These are phyloP conservation scores for Leptocoma aspasia DNA, from an alignment of 2,113 vertebrate genomes.

Conservation along the genomic window DNA sequence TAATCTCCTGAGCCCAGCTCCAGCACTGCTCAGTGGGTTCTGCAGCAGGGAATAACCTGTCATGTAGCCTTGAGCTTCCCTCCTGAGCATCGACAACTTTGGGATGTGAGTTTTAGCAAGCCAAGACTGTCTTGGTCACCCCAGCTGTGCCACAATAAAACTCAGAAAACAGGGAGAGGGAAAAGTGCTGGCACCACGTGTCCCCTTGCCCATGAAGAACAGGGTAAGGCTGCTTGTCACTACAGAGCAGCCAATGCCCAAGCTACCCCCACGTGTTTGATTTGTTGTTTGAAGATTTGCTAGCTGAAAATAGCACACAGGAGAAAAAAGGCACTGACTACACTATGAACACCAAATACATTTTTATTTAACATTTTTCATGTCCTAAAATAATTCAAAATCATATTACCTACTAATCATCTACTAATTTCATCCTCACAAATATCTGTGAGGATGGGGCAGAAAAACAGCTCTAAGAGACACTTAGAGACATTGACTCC, in stretches of 20 bases:
- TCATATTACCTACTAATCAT: neutral
- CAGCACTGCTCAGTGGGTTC: neutral
- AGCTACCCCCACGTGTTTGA: rapidly evolving
- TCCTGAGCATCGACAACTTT: neutral
- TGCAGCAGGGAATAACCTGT: neutral
- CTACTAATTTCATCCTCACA: neutral
- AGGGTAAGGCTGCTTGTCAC: neutral
- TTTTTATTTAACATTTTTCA: neutral
- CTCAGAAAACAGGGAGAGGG: neutral
- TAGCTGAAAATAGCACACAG: neutral
- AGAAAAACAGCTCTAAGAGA: neutral
- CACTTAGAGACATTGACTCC: neutral
- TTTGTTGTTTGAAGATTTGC: neutral
- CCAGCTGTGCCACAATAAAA: neutral
- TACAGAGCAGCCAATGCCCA: neutral
- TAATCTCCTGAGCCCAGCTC: neutral
- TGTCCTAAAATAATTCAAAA: neutral
- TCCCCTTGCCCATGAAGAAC: neutral
- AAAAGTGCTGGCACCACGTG: neutral
- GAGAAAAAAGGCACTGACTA: neutral
- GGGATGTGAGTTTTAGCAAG: neutral
- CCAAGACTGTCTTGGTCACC: neutral
- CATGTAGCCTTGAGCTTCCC: rapidly evolving
- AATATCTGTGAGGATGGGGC: neutral
- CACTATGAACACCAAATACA: neutral